A percentile compares a stretch with the other conserved stretches of the same genome.
Conservation (phyloP, 2,888 invertebrate genomes). For the Drosophila birchii region DNA sequence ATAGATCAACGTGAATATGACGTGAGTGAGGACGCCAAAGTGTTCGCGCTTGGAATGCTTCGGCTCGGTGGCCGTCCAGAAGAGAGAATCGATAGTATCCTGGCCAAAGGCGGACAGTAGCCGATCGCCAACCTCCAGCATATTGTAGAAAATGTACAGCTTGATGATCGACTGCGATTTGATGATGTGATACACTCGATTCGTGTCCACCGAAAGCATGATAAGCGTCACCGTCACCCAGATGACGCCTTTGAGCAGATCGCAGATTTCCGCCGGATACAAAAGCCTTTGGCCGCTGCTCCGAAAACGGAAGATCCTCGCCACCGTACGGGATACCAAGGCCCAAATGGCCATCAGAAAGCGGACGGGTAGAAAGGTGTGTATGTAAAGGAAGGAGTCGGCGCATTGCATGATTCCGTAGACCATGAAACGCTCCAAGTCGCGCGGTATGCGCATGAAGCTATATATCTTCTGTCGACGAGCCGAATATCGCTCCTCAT, state of each 20-base stretch:
- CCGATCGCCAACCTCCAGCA: slow-evolving; percentile 98
- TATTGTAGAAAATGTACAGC: slow-evolving; percentile 99
- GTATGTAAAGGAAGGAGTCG: slow-evolving; percentile 98
- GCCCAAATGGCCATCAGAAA: slow-evolving; percentile 95
- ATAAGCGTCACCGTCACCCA: slow-evolving; percentile 91
- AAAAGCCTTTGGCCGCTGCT: slow-evolving; percentile 87
- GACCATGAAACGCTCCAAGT: slow-evolving; percentile 95
- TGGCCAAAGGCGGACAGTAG: slow-evolving; percentile 98
- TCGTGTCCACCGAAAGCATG: slow-evolving; percentile 97
- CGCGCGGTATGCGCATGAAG: slow-evolving; percentile 97
- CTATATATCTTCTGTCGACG: slow-evolving; percentile 98
- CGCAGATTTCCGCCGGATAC: slow-evolving; percentile 97
- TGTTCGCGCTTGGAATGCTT: slow-evolving; percentile 92
- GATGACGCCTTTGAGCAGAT: slow-evolving; percentile 96
- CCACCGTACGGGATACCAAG: slow-evolving; percentile 90
- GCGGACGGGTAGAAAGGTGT: slow-evolving; percentile 97
- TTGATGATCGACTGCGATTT: slow-evolving; percentile 99
- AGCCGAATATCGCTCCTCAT: slow-evolving; percentile 97
- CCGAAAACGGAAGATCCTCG: slow-evolving; percentile 89
- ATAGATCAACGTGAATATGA: slow-evolving; percentile 96
- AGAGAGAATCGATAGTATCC: slow-evolving; percentile 98
- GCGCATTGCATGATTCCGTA: slow-evolving; percentile 98
- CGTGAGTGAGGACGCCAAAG: slow-evolving; percentile 94
- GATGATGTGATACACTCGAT: slow-evolving; percentile 98
- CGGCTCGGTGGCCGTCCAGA: slow-evolving; percentile 99